Conservation (phyloP, 2,797 vertebrate genomes). For the Aeoliscus strigatus region DNA sequence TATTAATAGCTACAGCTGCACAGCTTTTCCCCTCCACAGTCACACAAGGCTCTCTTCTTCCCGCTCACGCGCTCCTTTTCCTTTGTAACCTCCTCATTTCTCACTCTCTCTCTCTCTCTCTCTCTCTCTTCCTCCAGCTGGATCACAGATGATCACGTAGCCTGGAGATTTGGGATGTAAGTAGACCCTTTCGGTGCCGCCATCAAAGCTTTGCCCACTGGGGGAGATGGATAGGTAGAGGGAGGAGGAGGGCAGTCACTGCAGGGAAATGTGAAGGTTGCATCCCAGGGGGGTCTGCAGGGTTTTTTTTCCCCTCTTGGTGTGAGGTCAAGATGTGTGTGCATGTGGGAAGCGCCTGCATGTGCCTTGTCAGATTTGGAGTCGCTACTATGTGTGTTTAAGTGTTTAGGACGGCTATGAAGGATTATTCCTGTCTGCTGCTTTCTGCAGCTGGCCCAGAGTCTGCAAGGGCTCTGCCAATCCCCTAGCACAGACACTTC, state of each 20-base stretch:
- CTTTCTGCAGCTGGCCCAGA: slow-evolving; percentile 63
- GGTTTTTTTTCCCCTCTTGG: slow-evolving; percentile 58
- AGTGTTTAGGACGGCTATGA: slow-evolving; percentile 66
- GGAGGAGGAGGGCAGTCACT: slow-evolving; percentile 41
- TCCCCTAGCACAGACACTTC: slow-evolving; percentile 44
- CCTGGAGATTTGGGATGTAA: slow-evolving; percentile 86
- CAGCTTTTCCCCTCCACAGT: slow-evolving; percentile 59
- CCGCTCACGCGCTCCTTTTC: slow-evolving; percentile 56
- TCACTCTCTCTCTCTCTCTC: slow-evolving; percentile 36
- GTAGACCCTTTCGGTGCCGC: slow-evolving; percentile 76
- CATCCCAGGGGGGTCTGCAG: slow-evolving; percentile 63
- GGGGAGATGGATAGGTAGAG: slow-evolving; percentile 34
- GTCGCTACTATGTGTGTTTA: slow-evolving; percentile 64
- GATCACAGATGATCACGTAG: slow-evolving; percentile 81
- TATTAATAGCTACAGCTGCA: slow-evolving; percentile 75
- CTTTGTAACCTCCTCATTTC: slow-evolving; percentile 56
- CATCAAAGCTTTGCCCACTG: slow-evolving; percentile 69
- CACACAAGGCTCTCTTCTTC: slow-evolving; percentile 64
- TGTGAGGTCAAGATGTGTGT: slow-evolving; percentile 45
- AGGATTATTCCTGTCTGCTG: slow-evolving; percentile 64
- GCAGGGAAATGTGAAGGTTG: slow-evolving; percentile 68
- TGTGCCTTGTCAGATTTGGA: slow-evolving; percentile 64
- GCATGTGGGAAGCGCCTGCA: slow-evolving; percentile 26
- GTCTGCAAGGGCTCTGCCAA: slow-evolving; percentile 61
- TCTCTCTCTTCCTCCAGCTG: slow-evolving; percentile 71